A percentile compares a stretch with the other conserved stretches of the same genome.
Evolutionary conservation across 2,888 invertebrate genomes (phyloP).

Genomic region (Napeogenes inachia): DNA sequence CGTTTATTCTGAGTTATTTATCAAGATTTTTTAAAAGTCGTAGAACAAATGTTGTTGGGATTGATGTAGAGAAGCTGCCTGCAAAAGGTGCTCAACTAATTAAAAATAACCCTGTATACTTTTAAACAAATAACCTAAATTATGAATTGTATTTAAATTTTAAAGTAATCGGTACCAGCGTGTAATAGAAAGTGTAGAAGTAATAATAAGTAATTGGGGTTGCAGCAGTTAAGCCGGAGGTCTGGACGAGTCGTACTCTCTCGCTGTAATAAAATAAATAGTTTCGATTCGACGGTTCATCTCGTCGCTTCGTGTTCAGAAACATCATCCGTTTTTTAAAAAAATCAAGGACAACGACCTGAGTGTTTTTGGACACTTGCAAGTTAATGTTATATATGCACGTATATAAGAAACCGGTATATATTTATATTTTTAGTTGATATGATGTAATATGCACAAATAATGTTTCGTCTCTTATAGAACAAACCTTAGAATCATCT

Average conservation of each 20-base stretch:
- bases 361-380: slow-evolving; percentile 44
- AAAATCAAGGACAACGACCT: slow-evolving; percentile 49
- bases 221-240: slow-evolving; percentile 50
- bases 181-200: slow-evolving; percentile 32
- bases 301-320: slow-evolving; percentile 66
- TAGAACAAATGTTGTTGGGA: too few relatives aligned
- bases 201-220: slow-evolving; percentile 51
- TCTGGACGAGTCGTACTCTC: slow-evolving; percentile 58
- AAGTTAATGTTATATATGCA: slow-evolving; percentile 21
- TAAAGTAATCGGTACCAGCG: slow-evolving; percentile 9
- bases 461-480: too few relatives aligned
- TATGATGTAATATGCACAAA: too few relatives aligned
- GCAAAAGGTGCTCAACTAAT: too few relatives aligned
- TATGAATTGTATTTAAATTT: too few relatives aligned
- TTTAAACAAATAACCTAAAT: too few relatives aligned
- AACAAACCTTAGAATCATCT: neutral
- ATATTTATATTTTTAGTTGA: too few relatives aligned
- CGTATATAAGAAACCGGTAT: neutral
- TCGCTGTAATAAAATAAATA: slow-evolving; percentile 71
- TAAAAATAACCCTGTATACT: too few relatives aligned
- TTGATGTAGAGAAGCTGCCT: too few relatives aligned
- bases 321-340: slow-evolving; percentile 52
- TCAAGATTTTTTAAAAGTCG: too few relatives aligned
- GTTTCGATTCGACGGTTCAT: slow-evolving; percentile 71
- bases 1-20: too few relatives aligned